Conservation (phyloP, 2,113 vertebrate species). For the Meleagris gallopavo region DNA sequence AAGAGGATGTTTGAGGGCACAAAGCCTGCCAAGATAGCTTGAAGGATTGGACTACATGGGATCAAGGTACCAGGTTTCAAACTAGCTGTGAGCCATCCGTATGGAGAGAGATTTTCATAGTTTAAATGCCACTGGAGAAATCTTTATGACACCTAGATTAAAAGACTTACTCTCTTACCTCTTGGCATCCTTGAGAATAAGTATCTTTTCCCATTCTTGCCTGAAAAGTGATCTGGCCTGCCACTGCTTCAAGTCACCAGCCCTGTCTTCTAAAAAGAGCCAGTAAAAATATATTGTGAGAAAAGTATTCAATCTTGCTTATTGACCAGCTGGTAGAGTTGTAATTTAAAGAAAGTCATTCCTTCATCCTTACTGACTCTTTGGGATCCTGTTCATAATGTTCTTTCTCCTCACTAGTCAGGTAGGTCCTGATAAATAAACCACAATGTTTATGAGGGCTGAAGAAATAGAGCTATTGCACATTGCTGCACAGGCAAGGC, state of each 20-base stretch:
- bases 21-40: not conserved
- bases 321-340: not conserved
- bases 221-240: not conserved
- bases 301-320: accelerated
- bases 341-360: not conserved
- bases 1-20: not conserved
- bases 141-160: not conserved
- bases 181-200: not conserved
- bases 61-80: not conserved
- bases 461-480: not conserved
- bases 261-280: not conserved
- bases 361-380: not conserved
- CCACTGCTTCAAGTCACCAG: not conserved
- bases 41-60: not conserved
- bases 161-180: not conserved
- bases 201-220: not conserved
- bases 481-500: not conserved
- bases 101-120: not conserved
- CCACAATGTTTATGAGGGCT: not conserved
- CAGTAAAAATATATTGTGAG: not conserved
- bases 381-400: not conserved
- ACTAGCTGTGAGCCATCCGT: not conserved
- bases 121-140: not conserved
- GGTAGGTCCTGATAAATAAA: not conserved
- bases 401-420: not conserved